These are phyloP conservation scores for Papilio protenor DNA, from an alignment of 2,888 invertebrate species.

Conservation along the genomic window DNA sequence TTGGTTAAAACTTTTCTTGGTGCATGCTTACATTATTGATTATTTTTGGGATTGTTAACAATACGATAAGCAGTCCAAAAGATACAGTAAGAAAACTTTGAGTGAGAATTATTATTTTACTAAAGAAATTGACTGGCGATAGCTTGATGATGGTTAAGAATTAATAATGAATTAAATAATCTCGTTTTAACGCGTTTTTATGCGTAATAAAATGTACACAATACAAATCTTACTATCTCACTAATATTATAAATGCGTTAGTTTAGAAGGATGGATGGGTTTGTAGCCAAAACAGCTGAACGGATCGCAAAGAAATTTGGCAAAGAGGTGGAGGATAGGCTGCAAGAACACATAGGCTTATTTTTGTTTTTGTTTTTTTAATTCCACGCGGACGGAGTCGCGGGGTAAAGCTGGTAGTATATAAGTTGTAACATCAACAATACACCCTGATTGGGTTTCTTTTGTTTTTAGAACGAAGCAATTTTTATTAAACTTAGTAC, in stretches of 20 bases:
- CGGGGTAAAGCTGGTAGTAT: not conserved
- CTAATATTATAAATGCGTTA: too few species aligned
- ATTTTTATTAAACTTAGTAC: conserved; percentile 34
- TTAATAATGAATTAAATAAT: too few species aligned
- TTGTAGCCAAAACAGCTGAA: too few species aligned
- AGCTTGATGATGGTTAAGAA: not conserved
- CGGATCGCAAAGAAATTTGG: too few species aligned
- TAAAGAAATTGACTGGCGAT: not conserved
- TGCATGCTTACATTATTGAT: conserved; percentile 21
- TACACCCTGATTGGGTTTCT: not conserved
- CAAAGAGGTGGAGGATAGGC: too few species aligned
- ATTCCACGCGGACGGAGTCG: too few species aligned
- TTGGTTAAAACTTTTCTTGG: not conserved
- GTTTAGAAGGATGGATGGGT: too few species aligned
- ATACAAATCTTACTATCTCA: too few species aligned
- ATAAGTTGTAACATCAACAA: not conserved
- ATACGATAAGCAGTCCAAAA: not conserved
- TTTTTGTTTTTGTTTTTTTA: too few species aligned
- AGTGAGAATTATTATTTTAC: not conserved
- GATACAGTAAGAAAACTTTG: not conserved
- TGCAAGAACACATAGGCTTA: too few species aligned
- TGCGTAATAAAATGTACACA: too few species aligned
- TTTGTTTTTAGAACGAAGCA: not conserved
- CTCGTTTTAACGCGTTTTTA: not conserved
- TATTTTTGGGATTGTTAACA: conserved; percentile 15